Percentiles rank a stretch among this genome's conserved stretches.
Conservation (phyloP, 2,113 vertebrate species). For the Capreolus pygargus region DNA sequence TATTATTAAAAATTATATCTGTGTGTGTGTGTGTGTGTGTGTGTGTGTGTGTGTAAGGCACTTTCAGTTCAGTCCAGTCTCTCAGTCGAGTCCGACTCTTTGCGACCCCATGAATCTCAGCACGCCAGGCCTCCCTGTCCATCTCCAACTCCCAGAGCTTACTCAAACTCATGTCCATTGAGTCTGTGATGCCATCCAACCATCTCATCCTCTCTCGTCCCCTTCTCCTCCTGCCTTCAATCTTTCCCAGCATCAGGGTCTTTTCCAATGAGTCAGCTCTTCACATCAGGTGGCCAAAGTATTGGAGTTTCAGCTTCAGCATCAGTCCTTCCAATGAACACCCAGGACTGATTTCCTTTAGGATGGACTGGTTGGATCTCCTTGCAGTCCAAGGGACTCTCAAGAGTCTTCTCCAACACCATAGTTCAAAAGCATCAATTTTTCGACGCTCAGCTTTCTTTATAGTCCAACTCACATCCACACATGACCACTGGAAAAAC, state of each 20-base stretch:
- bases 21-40: not conserved
- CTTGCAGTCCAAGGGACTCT: not conserved
- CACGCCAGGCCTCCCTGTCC: not conserved
- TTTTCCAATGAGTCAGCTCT: not conserved
- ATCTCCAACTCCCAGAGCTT: not conserved
- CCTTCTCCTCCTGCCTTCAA: not conserved
- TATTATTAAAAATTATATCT: not conserved
- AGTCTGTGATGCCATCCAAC: not conserved
- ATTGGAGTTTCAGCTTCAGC: not conserved
- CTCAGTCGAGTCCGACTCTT: not conserved
- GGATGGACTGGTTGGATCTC: not conserved
- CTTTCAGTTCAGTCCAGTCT: not conserved
- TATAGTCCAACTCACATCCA: not conserved
- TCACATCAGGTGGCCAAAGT: not conserved
- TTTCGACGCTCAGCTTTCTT: not conserved
- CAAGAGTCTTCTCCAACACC: not conserved
- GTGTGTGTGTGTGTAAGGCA: not conserved
- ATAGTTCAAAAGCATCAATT: not conserved
- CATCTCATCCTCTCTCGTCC: not conserved
- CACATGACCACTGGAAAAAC: not conserved
- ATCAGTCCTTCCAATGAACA: not conserved
- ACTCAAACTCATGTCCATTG: not conserved
- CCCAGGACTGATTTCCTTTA: not conserved
- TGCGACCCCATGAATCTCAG: fast-evolving
- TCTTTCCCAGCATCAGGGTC: not conserved